Base-by-base conservation (phyloP, 1,140 invertebrate genomes). In the Leptoteleia sp. region DNA sequence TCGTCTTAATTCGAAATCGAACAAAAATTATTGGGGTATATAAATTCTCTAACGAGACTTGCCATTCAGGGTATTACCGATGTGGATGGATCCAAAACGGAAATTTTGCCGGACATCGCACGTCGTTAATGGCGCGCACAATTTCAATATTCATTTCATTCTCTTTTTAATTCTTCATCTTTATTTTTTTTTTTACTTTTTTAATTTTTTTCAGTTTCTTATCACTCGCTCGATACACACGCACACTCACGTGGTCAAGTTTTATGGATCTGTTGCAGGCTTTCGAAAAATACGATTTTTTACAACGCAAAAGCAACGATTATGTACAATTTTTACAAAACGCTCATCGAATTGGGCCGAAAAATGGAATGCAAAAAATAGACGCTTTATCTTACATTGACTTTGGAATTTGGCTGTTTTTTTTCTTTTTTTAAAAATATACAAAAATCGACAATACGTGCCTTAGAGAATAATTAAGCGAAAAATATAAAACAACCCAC, bases 31-130 rank as follows among this genome's bases (percentile, higher is more conserved):
- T 76, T 64, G 64, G 71, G 61, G 65, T 75, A 72, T 55, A 76
- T 84, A 68, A 81, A 25, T 76, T 83, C 82, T 82, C 81, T 82
- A 83, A 81, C 83, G 82, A 85, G 81, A 90, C 87, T 88, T 90
- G 89, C 89, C 89, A 90, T 90, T 90, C 85, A 90, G 89, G 89
- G 89, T 90, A 90, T 89, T 89, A 89, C 88, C 88, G 88, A 85
- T 88, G 83, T 89, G 87, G 82, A 83, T 89, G 82, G 82, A 85
- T 88, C 88, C 86, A 82, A 89, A 89, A 89, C 80, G 82, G 83
- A 89, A 89, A 87, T 89, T 89, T 86, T 87, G 84, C 82, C 82
- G 75, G 81, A 71, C 71, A 76, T 43, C 42, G 59, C 47, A 70
- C 55, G 43, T 19, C 47, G 38, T 9, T 17, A 57, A 48, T 50